These are phyloP conservation scores for Hesperophylax magnus DNA, from an alignment of 1,140 invertebrate genomes.

Conservation along the genomic window DNA sequence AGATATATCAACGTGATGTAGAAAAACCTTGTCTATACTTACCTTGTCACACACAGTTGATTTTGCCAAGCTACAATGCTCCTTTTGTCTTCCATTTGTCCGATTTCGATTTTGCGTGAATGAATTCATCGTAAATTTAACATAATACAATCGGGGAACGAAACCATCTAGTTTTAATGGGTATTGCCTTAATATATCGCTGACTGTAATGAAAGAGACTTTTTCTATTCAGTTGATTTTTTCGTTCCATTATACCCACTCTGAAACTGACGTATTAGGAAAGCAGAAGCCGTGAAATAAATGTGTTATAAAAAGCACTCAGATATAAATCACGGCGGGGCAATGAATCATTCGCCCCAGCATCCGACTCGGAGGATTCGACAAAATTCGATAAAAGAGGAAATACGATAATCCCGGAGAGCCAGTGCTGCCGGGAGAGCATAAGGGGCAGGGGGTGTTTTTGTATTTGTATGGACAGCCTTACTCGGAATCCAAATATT, in stretches of 20 bases:
- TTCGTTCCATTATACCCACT: conserved; percentile 39
- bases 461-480: conserved; percentile 42
- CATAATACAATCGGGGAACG: conserved; percentile 29
- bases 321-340: conserved; percentile 48
- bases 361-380: conserved; percentile 50
- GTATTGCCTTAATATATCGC: conserved; percentile 25
- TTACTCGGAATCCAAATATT: conserved; percentile 38
- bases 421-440: conserved; percentile 36
- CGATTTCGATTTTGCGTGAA: no score
- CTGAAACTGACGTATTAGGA: conserved; percentile 50
- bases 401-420: conserved; percentile 52
- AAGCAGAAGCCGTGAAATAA: conserved; percentile 52
- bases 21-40: no score
- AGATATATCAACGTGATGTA: no score
- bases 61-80: no score
- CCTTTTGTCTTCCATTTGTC: no score
- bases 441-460: conserved; percentile 43
- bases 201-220: conserved; percentile 44
- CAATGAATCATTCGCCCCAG: conserved; percentile 51
- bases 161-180: conserved; percentile 41
- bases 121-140: conserved; percentile 10
- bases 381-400: conserved; percentile 54
- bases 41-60: no score
- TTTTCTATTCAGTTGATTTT: conserved; percentile 44
- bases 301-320: conserved; percentile 53